Evolutionary conservation across 2,888 invertebrate species (phyloP), one percentile per base, ranked within the genome.

Genomic region (Heliconius sara): DNA sequence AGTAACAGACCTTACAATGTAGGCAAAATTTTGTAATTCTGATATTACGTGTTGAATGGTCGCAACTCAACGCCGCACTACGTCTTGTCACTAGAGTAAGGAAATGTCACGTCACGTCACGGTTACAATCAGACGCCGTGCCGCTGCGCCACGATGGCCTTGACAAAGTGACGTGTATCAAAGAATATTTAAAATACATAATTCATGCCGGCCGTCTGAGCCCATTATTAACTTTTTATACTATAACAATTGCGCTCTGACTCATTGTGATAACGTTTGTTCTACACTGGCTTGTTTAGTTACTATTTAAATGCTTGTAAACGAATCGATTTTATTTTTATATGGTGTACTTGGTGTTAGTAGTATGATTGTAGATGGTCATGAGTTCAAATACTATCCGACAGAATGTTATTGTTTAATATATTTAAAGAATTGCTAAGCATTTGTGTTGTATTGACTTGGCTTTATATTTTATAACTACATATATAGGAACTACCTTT

Each of bases 181-280:
- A 73, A 60, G 30, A 30, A n/a, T 71, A 71, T 60, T 72, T 74
- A 66, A 78, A 80, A 84, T 83, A 83, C 84, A 86, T 86, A 83
- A 87, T 87, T 85, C 75, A 85, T 83, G 73, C 27, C 22, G 16
- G 63, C 77, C n/a, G 78, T 80, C 77, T 67, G 82, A 79, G 76
- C 65, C 70, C 66, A 79, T 71, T 71, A 79, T 81, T 77, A 81
- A 76, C 52, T 80, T 78, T 77, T 79, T 78, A 76, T 76, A 76
- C 77, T 78, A 83, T 79, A 78, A 77, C 68, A 71, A 79, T 34
- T 82, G 84, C 30, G 52, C 6, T 47, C 27, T 57, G 73, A 57
- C 57, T 73, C 60, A 73, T 60, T 30, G 57, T 16, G 73, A 73
- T 73, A 60, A 60, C 30, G 72, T n/a, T 12, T n/a, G 13, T 73